These are phyloP conservation scores for Fulica atra DNA, from an alignment of 2,113 vertebrate species.

Conservation along the genomic window DNA sequence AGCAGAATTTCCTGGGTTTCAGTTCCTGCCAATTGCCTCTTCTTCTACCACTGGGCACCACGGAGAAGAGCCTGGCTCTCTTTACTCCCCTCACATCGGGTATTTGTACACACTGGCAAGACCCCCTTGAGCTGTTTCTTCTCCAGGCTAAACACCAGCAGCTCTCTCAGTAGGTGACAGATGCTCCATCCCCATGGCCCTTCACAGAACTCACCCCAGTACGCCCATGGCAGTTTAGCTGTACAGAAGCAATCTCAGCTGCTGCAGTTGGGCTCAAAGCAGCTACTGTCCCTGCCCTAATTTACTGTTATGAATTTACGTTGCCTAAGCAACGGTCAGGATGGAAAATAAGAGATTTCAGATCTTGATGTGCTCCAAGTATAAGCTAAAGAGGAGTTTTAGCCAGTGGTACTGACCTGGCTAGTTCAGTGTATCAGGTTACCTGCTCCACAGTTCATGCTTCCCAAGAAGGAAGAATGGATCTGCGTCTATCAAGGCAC, in stretches of 20 bases:
- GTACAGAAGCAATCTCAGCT: neutral
- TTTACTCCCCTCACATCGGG: neutral
- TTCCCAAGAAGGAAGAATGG: neutral
- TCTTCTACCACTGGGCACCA: neutral
- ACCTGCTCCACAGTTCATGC: neutral
- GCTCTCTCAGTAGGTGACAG: neutral
- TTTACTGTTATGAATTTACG: neutral
- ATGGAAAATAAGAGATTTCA: neutral
- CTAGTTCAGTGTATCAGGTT: neutral
- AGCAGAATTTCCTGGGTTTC: neutral
- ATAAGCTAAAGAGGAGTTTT: neutral
- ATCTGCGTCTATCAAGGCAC: neutral
- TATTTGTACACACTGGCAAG: neutral
- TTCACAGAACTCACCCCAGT: neutral
- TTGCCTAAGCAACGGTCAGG: neutral
- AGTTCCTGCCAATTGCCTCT: neutral
- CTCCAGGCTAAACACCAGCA: neutral
- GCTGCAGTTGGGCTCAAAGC: neutral
- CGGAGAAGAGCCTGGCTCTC: neutral
- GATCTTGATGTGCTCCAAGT: neutral
- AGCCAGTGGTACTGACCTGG: neutral
- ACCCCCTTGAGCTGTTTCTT: neutral
- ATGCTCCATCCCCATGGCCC: neutral
- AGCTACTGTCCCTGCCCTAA: neutral
- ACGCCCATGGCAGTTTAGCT: neutral